Base-by-base conservation (phyloP, 2,797 vertebrate genomes). In the Falco rusticolus region DNA sequence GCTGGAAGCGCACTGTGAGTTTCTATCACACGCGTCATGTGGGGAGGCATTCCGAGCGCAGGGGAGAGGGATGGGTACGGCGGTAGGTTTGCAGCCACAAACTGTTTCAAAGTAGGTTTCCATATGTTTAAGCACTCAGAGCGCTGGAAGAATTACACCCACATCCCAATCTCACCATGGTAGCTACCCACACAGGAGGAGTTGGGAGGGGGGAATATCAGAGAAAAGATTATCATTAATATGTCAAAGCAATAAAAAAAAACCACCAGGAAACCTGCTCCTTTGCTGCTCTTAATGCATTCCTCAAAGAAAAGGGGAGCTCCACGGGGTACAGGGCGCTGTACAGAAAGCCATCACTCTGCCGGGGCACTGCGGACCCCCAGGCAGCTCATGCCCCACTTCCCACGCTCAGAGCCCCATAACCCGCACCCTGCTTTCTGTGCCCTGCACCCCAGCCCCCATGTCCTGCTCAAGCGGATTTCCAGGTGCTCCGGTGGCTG, bases 121-220 rank as follows among this genome's bases (percentile, higher is more conserved):
- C 97, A 95, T 97, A 97, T 97, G 97, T 76, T 93, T 75, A 74
- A 96, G 91, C 60, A 1, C 79, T 94, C 84, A 16, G 87, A 16
- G 87, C 70, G 29, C 97, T 96, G 96, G 90, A 94, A 97, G 88
- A 95, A 97, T 94, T 83, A 97, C 98, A 95, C 97, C 98, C 97
- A 97, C 98, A 95, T 50, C 82, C 77, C 79, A 6, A 88, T 83
- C 96, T 96, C 95, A 92, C 97, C 97, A 96, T 97, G 97, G 97
- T 74, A 98, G 96, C 98, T 97, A 78, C 98, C 98, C 97, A 98
- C 98, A 95, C 96, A 94, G 92, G 83, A 86, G 65, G 69, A 68
- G 68, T 89, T 1, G 10, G 69, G 84, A 93, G 77, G 17, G 54
- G 33, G 24, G 43, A 71, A 81, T 63, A 93, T 72, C 90, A 43